Base-by-base conservation (phyloP, 2,113 vertebrate species). In the Mandrillus leucophaeus region DNA sequence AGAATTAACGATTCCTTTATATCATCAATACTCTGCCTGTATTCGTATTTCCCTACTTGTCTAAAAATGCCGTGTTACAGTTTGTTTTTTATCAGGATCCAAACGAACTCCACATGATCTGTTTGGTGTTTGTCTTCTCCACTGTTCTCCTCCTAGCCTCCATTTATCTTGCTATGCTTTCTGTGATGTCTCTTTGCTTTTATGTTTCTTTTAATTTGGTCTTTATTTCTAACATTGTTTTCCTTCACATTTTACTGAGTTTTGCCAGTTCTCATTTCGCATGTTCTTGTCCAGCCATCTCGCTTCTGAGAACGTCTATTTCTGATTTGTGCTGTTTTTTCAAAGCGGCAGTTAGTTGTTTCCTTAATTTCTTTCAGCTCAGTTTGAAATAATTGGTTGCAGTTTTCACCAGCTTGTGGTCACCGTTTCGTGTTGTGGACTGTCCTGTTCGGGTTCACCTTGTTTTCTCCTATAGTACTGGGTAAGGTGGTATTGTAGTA, bases 51-150 rank as follows among this genome's bases (percentile, higher is more conserved):
- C 83, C 82, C 78, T 75, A 35, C 18, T 61, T 50, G 9, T 73
- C 52, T 27, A 1, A 64, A 55, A 48, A 50, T 27, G 52, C 10
- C 57, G 78, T 76, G 52, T 43, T 64, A 10, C 18, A 20, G 6
- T 43, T 25, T 45, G 25, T 17, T 88, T 43, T 91, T 64, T 27
- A 4, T 66, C 27, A 9, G 48, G 32, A 50, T 66, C 16, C n/a
- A 79, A 5, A 22, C 27, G 70, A 6, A 70, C 20, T 18, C 38
- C 27, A 3, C 45, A 2, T 0, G 1, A 6, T 7, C 3, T 45
- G 1, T 10, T 12, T 7, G 20, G 27, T 17, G 4, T 30, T n/a
- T 14, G 0, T 40, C 1, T 2, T 38, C 52, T 16, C 35, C 43
- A 0, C 79, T 35, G 0, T 45, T 13, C n/a, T 7, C 64, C 27